Percentiles rank a stretch among this genome's conserved stretches.
These are phyloP conservation scores for Cancer borealis DNA, from an alignment of 2,888 invertebrate genomes.

Conservation along the genomic window DNA sequence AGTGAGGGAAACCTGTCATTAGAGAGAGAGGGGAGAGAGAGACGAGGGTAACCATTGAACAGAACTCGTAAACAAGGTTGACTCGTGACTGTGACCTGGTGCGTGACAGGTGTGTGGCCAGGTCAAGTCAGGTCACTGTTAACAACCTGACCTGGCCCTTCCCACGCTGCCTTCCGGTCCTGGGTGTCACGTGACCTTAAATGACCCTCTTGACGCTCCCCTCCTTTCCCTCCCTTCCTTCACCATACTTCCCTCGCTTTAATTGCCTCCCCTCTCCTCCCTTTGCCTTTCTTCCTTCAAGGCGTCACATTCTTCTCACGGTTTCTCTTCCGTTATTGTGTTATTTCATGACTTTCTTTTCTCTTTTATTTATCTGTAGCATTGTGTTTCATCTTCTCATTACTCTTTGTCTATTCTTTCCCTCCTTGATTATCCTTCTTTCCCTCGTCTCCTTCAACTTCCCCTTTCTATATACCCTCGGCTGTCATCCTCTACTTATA, in stretches of 20 bases:
- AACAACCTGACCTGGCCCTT: not conserved
- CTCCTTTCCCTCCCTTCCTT: not conserved
- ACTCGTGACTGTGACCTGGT: not conserved
- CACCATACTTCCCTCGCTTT: not conserved
- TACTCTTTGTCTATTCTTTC: not conserved
- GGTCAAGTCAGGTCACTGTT: slow-evolving; percentile 26
- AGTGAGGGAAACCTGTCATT: not conserved
- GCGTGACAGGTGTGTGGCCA: slow-evolving; percentile 21
- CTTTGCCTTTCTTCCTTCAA: not conserved
- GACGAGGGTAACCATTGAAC: not conserved
- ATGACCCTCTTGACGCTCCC: slow-evolving; percentile 12
- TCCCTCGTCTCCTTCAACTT: no score
- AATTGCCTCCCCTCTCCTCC: not conserved
- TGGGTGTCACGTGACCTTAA: slow-evolving; percentile 29
- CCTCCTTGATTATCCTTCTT: not conserved
- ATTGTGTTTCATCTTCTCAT: not conserved
- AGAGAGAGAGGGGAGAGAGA: not conserved
- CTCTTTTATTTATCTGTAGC: no score
- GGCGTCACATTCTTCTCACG: not conserved
- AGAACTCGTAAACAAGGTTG: not conserved
- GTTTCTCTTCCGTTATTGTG: not conserved
- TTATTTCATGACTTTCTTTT: not conserved
- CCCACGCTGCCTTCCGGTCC: slow-evolving; percentile 34
- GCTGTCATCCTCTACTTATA: no score
- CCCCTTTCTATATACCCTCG: no score